Conservation (phyloP, 1,140 invertebrate species). For the Diuraphis noxia region DNA sequence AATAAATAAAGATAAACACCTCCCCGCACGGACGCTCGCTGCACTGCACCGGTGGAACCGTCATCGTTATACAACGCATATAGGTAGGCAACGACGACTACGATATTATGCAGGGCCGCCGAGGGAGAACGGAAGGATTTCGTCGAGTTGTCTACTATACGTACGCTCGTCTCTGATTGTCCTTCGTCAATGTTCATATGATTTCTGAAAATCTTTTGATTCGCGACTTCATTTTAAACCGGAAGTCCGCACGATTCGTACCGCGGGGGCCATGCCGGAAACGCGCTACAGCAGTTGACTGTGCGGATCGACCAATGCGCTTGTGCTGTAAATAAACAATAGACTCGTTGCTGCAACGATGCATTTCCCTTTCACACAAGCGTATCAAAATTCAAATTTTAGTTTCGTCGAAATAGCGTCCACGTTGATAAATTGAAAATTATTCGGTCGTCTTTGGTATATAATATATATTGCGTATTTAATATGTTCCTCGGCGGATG, state of each 20-base stretch:
- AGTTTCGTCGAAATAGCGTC: background rate
- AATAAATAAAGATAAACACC: slow-evolving; percentile 22
- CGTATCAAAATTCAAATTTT: background rate
- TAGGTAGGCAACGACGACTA: background rate
- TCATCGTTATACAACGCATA: background rate
- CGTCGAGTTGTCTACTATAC: background rate
- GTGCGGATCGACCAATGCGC: background rate
- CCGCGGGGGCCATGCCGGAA: background rate
- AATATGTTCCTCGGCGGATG: background rate
- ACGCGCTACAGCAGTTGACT: background rate
- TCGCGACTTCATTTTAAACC: background rate
- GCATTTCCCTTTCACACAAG: background rate
- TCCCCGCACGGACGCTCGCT: background rate
- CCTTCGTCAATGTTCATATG: background rate
- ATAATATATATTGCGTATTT: background rate
- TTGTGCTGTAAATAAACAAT: background rate
- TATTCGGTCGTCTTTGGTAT: background rate
- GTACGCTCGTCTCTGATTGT: background rate
- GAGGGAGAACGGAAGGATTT: background rate
- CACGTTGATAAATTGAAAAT: background rate
- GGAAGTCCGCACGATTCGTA: background rate
- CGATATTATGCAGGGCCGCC: background rate
- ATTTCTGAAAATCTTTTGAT: background rate
- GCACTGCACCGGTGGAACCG: background rate
- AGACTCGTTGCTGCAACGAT: background rate